Conservation (phyloP, 2,797 vertebrate genomes). For the Cirrhinus mrigala region DNA sequence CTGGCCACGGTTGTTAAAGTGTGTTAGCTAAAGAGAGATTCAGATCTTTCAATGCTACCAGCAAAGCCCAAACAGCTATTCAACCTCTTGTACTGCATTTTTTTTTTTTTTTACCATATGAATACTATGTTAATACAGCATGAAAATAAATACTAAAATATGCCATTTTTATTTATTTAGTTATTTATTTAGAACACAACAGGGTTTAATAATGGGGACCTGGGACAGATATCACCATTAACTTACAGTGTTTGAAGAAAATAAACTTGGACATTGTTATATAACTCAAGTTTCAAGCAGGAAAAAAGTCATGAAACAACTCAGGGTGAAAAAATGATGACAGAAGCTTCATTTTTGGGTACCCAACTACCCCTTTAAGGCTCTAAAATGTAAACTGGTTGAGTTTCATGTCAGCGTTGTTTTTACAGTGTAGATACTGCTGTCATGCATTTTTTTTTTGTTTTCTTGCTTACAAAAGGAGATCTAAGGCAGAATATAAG, state of each 20-base stretch:
- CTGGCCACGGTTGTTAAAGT: neutral
- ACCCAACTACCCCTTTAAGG: neutral
- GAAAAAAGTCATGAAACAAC: neutral
- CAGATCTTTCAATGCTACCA: neutral
- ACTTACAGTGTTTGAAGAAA: neutral
- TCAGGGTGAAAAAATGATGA: neutral
- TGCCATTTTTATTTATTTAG: no score
- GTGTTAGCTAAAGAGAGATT: conserved; percentile 11
- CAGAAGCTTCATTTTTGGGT: neutral
- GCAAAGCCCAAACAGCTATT: conserved; percentile 7
- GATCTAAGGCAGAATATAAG: neutral
- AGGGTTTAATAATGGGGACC: neutral
- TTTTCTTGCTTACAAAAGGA: neutral
- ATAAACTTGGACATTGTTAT: neutral
- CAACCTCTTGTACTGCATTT: neutral
- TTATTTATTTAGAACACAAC: no score
- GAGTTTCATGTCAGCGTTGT: neutral
- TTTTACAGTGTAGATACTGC: neutral
- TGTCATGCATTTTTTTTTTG: neutral
- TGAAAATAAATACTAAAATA: neutral
- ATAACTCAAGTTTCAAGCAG: neutral
- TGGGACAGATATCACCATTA: neutral
- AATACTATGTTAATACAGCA: neutral
- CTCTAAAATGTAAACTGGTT: neutral
- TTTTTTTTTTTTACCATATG: neutral